phyloP scores from a whole-genome alignment of 2,888 invertebrate species.

The Metellina segmentata region DNA sequence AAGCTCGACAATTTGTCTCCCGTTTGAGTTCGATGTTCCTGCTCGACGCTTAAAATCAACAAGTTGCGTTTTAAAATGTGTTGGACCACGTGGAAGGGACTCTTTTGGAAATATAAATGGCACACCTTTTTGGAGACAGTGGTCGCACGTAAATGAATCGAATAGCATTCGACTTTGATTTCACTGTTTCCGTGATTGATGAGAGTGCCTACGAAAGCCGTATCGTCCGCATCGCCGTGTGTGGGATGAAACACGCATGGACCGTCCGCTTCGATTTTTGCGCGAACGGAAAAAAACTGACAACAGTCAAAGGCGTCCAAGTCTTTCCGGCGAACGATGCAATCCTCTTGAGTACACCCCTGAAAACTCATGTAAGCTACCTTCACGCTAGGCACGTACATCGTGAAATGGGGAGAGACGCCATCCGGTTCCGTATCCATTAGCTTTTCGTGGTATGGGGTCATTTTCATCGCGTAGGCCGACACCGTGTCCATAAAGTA shows the following conservation, averaged over 20 bases:
- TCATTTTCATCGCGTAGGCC: not conserved
- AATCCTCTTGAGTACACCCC: conserved; percentile 47
- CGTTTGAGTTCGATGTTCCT: not conserved
- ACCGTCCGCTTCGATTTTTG: not conserved
- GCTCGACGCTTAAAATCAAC: not conserved
- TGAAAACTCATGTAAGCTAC: no score
- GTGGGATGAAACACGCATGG: not conserved
- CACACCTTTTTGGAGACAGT: not conserved
- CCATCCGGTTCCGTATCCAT: not conserved
- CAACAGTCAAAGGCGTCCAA: conserved; percentile 1
- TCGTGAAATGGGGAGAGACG: not conserved
- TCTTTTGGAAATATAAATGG: not conserved
- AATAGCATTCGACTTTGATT: conserved; percentile 1
- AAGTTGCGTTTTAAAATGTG: not conserved
- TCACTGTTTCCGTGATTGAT: not conserved
- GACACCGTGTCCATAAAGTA: no score
- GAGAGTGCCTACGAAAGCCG: conserved; percentile 5
- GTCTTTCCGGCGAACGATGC: not conserved
- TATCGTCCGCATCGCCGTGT: conserved; percentile 7
- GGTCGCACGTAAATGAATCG: not conserved
- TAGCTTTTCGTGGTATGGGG: conserved; percentile 8
- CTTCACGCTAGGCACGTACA: no score
- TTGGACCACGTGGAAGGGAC: not conserved
- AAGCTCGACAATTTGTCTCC: conserved; percentile 36
- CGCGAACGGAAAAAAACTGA: conserved; percentile 29